Evolutionary conservation across 2,113 vertebrate genomes (phyloP).

Genomic region (Odontesthes bonariensis): DNA sequence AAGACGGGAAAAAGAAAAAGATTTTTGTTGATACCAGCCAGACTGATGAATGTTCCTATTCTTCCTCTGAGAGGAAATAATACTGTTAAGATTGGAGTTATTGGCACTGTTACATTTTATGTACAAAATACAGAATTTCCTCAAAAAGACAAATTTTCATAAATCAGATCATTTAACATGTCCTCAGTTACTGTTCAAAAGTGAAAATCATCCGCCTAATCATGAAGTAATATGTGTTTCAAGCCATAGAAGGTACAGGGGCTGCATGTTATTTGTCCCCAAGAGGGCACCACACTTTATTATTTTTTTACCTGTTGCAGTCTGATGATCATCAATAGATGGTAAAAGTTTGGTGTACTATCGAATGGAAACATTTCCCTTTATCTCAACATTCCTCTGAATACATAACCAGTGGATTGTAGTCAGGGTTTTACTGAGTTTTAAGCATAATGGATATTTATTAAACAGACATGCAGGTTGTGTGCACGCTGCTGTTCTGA

Average conservation of each 20-base stretch:
- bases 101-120: no score
- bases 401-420: background rate
- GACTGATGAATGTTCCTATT: background rate
- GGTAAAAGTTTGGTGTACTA: background rate
- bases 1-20: background rate
- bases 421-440: background rate
- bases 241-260: background rate
- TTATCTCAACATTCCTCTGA: background rate
- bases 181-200: no score
- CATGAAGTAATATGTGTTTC: no score
- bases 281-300: constrained; percentile 51
- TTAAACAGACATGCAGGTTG: constrained; percentile 28
- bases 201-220: no score
- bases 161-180: no score
- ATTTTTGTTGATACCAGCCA: constrained; percentile 58
- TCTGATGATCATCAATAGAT: background rate
- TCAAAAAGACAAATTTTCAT: no score
- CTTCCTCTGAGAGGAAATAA: no score
- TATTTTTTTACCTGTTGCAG: constrained; percentile 14
- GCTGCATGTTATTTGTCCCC: constrained; percentile 39
- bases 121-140: no score
- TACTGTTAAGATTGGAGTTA: no score
- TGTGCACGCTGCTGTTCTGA: constrained; percentile 75
- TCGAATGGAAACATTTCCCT: background rate
- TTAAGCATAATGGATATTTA: constrained; percentile 15